Base-by-base conservation (phyloP, 1,140 invertebrate genomes). In the Dendroctonus valens region DNA sequence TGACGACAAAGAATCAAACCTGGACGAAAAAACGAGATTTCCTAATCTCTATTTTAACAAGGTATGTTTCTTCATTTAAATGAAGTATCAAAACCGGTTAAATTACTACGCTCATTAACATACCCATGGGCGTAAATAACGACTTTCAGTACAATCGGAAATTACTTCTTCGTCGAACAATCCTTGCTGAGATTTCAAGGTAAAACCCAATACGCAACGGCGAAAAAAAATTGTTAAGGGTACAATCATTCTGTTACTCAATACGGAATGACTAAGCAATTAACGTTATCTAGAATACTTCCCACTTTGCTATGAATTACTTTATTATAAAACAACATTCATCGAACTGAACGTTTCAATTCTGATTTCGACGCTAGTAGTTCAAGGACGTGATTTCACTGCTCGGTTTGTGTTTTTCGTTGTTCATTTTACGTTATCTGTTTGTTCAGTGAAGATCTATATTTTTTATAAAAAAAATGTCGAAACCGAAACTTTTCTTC, bases 401-500 rank as follows among this genome's bases (percentile, higher is more conserved):
- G 8, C 42, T 11, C 42, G 12, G 8, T 46, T 46, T 46, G 42
- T 46, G 8, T 46, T 46, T 46, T 11, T 11, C 42, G 42, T 46
- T 46, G 12, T 11, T 46, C 42, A 46, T 46, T 46, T 46, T 46
- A 1, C 8, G 26, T 26, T 46, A 2, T 0, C 4, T 12, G 1
- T 5, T 48, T 5, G 11, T 14, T 7, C 11, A 48, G 46, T 48
- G 14, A 48, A 48, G 14, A 48, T n/a, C 46, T 48, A 48, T 0
- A 48, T 46, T 12, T 46, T 46, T 46, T 46, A 46, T 46, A 0
- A 12, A 46, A 46, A 12, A 46, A 39, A 39, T 40, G 65, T 38
- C 57, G 6, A 67, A 53, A 42, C 69, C 62, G 7, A 70, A 67
- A 52, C 70, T 82, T 12, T 81, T 78, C 60, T 77, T 75, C 46